phyloP scores from a whole-genome alignment of 2,888 invertebrate species.

The Blera fallax region DNA sequence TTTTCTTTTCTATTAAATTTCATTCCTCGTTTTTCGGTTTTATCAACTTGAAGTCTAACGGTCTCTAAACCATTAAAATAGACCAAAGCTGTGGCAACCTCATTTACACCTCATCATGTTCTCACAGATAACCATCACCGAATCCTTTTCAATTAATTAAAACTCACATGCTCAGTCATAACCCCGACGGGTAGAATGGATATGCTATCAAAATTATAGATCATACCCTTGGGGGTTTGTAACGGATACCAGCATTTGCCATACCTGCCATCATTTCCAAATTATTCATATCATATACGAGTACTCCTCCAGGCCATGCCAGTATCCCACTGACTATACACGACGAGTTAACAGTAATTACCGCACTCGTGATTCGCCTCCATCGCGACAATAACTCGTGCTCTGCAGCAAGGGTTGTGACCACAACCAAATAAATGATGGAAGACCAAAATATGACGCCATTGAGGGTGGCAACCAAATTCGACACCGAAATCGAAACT shows the following conservation, averaged over 20 bases:
- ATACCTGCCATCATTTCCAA: constrained; percentile 17
- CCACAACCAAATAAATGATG: constrained; percentile 57
- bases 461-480: constrained; percentile 41
- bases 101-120: not conserved
- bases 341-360: constrained; percentile 36
- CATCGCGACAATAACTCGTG: constrained; percentile 31
- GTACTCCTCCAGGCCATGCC: not conserved
- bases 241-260: constrained; percentile 51
- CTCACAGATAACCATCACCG: not conserved
- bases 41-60: too few species aligned
- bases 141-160: constrained; percentile 64
- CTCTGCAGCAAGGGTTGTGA: constrained; percentile 6
- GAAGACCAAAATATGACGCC: constrained; percentile 48
- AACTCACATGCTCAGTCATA: constrained; percentile 51
- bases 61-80: too few species aligned
- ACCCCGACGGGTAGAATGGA: constrained; percentile 15
- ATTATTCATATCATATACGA: constrained; percentile 41
- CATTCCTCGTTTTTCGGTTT: too few species aligned
- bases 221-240: constrained; percentile 66
- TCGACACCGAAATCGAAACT: constrained; percentile 42
- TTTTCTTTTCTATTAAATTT: too few species aligned
- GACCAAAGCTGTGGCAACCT: not conserved
- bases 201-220: constrained; percentile 64
- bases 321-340: constrained; percentile 9
- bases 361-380: constrained; percentile 31